Percentiles rank a stretch among this genome's conserved stretches.
Evolutionary conservation across 2,113 vertebrate genomes (phyloP).

Genomic region (Pleuronectes platessa): DNA sequence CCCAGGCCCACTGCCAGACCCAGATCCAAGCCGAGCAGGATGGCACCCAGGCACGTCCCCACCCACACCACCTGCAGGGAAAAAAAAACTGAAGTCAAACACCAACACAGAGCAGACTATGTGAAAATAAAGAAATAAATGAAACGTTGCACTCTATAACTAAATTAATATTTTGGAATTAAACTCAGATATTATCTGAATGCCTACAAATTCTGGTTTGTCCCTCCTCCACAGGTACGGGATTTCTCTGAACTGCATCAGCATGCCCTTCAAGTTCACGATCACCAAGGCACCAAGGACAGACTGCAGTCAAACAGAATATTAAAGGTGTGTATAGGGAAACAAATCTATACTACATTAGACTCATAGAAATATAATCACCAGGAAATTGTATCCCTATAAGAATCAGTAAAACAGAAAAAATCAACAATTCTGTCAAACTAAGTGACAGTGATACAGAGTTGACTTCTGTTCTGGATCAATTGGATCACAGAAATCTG

Average conservation of each 20-base stretch:
- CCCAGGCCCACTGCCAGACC: conserved; percentile 87
- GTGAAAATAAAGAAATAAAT: too few relatives aligned
- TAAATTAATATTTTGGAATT: background rate
- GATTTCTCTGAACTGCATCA: conserved; percentile 92
- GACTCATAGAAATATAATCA: too few relatives aligned
- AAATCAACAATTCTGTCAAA: too few relatives aligned
- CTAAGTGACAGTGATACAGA: too few relatives aligned
- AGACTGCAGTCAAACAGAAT: conserved; percentile 82
- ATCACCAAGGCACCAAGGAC: conserved; percentile 93
- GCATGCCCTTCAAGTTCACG: conserved; percentile 96
- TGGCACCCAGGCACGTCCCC: conserved; percentile 84
- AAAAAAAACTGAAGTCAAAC: background rate
- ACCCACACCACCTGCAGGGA: conserved; percentile 88
- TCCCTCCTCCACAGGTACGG: conserved; percentile 89
- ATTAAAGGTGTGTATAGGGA: background rate
- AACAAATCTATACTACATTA: too few relatives aligned
- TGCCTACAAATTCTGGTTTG: conserved; percentile 91
- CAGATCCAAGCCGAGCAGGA: conserved; percentile 89
- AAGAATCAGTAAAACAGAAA: too few relatives aligned
- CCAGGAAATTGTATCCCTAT: too few relatives aligned
- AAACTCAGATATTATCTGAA: background rate
- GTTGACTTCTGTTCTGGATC: too few relatives aligned
- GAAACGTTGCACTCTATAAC: background rate
- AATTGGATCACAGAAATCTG: too few relatives aligned
- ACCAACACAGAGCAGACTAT: background rate